Conservation (phyloP, 2,888 invertebrate genomes). For the Himalopsyche japonica region DNA sequence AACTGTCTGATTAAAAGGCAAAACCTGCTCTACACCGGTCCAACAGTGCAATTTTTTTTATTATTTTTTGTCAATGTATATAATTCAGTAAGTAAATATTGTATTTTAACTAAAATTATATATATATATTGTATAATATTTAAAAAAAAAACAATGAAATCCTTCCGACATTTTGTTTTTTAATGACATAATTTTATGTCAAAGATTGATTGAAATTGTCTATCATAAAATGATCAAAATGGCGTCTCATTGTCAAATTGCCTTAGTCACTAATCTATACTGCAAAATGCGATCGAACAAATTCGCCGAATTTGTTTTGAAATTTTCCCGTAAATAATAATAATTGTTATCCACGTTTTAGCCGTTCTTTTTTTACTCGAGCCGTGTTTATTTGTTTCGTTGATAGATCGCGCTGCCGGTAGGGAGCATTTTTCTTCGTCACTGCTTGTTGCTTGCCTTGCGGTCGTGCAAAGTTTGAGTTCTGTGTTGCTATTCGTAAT, state of each 20-base stretch:
- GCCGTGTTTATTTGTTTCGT: not conserved
- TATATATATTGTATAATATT: too few species aligned
- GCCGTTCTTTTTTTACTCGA: not conserved
- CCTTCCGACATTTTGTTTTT: too few species aligned
- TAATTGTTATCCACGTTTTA: not conserved
- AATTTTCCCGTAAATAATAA: not conserved
- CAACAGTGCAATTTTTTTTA: too few species aligned
- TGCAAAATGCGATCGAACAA: not conserved
- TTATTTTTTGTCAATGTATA: too few species aligned
- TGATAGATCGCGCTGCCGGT: not conserved
- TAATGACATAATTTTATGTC: too few species aligned
- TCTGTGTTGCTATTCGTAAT: not conserved
- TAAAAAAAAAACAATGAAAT: too few species aligned
- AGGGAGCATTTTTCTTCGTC: not conserved
- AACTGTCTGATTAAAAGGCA: too few species aligned
- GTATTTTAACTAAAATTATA: too few species aligned
- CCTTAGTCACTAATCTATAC: not conserved
- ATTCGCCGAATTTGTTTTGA: not conserved
- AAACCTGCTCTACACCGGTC: too few species aligned
- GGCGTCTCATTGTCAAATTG: not conserved
- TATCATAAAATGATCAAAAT: too few species aligned
- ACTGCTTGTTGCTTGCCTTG: not conserved
- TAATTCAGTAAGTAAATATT: too few species aligned
- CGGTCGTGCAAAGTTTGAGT: not conserved
- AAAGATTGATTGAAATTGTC: too few species aligned